Conservation (phyloP, 2,113 vertebrate genomes). For the Hystrix brachyura region DNA sequence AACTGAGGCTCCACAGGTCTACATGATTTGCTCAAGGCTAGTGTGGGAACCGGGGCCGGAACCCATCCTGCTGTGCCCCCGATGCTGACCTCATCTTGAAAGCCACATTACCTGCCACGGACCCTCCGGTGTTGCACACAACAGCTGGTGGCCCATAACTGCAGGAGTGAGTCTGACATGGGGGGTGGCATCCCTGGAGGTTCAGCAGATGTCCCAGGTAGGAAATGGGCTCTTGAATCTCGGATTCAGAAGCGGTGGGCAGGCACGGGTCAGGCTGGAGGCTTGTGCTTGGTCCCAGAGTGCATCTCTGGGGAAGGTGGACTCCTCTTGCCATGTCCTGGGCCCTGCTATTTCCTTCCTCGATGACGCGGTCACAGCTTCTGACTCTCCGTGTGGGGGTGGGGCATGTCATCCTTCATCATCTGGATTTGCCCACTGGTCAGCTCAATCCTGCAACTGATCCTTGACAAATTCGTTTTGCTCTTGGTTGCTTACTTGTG, state of each 20-base stretch:
- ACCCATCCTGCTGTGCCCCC: background rate
- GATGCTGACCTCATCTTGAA: accelerated
- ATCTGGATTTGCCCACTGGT: slow-evolving; percentile 67
- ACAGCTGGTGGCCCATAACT: too few relatives aligned
- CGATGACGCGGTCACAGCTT: background rate
- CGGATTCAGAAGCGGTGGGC: background rate
- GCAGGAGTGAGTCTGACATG: background rate
- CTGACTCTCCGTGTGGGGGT: background rate
- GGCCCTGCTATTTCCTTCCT: background rate
- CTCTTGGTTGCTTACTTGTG: slow-evolving; percentile 90
- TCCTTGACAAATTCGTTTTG: slow-evolving; percentile 92
- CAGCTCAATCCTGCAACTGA: slow-evolving; percentile 87
- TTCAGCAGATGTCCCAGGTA: background rate
- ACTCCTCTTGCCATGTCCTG: background rate
- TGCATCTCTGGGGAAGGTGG: accelerated
- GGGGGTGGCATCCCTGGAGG: background rate
- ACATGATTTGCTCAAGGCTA: background rate
- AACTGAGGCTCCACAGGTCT: background rate
- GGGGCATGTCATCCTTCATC: background rate
- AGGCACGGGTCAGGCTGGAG: background rate
- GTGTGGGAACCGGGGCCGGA: background rate
- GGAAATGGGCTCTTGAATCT: background rate
- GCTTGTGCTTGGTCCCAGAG: background rate
- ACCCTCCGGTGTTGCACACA: background rate
- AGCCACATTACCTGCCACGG: accelerated